Evolutionary conservation across 2,888 invertebrate genomes (phyloP), one percentile per base, ranked within the genome.

Genomic region (Hylaea fasciaria): DNA sequence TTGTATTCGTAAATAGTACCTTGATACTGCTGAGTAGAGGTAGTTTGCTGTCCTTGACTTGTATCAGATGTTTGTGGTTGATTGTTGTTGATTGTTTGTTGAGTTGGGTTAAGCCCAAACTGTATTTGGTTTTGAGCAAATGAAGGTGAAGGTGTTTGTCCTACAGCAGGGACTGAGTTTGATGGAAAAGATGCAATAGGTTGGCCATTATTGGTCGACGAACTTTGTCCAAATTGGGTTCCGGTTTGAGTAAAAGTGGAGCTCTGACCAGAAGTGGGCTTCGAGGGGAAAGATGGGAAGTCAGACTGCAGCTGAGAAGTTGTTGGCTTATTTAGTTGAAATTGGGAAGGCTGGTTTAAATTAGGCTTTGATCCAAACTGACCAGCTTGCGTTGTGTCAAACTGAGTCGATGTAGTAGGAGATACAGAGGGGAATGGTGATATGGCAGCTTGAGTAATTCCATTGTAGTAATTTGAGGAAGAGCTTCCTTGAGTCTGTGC

Each of bases 1-100:
- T 73, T 85, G 61, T 88, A 88, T 62, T 89, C 80, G 57, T 89
- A 87, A 62, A 89, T 69, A 32, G 77, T 72, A n/a, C 77, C 77
- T 11, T 72, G 64, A 45, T 74, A 62, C 55, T 75, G 71, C 46
- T 76, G 73, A 2, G 64, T 44, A 14, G 54, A 52, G 12, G 58
- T 32, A 16, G 44, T 47, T 53, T 59, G 59, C 43, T 55, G 58
- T 51, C 47, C 29, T 59, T 44, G 52, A 16, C 43, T 51, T 45
- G 52, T 29, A 41, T 62, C 68, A 12, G 50, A 29, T 9, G 10
- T 41, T 52, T 57, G 44, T 10, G 46, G 44, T 51, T 61, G 54
- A 14, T 41, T 22, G 32, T 52, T 32, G 11, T 29, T 41, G 29
- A 17, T 44, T 28, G 17, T 52, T n/a, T 41, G 12, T 46, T 50